These are phyloP conservation scores for Campopleginae sp. DNA, from an alignment of 2,888 invertebrate species.

Conservation along the genomic window DNA sequence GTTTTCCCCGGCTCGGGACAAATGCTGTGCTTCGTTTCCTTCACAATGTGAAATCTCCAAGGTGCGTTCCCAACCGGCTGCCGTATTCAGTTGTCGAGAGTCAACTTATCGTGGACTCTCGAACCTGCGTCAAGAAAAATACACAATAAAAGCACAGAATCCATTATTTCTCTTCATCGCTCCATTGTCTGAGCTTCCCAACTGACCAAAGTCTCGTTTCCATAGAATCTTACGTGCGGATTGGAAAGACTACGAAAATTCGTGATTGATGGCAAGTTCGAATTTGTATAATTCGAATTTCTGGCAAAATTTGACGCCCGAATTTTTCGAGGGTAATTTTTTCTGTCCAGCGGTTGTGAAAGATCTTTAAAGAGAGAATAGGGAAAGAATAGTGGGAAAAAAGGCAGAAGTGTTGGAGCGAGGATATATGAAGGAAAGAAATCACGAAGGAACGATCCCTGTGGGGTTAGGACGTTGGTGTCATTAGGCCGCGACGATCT, in stretches of 20 bases:
- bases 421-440: constrained; percentile 74
- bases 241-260: background rate
- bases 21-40: constrained; percentile 77
- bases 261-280: background rate
- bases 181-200: background rate
- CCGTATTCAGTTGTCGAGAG: constrained; percentile 42
- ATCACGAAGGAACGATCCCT: constrained; percentile 79
- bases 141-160: constrained; percentile 3
- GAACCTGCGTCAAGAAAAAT: background rate
- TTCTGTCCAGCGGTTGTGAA: background rate
- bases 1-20: constrained; percentile 75
- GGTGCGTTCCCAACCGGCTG: constrained; percentile 20
- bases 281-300: too few species aligned
- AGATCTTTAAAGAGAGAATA: constrained; percentile 54
- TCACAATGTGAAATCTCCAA: constrained; percentile 47
- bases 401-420: constrained; percentile 66
- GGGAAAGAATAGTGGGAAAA: constrained; percentile 58
- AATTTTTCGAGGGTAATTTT: background rate
- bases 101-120: constrained; percentile 20
- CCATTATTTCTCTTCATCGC: background rate
- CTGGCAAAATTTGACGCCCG: too few species aligned
- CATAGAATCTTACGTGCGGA: background rate
- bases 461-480: constrained; percentile 77
- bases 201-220: background rate
- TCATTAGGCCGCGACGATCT: constrained; percentile 78